A percentile compares a stretch with the other conserved stretches of the same genome.
phyloP scores from a whole-genome alignment of 1,140 invertebrate genomes.

The Pogonomyrmex barbatus region DNA sequence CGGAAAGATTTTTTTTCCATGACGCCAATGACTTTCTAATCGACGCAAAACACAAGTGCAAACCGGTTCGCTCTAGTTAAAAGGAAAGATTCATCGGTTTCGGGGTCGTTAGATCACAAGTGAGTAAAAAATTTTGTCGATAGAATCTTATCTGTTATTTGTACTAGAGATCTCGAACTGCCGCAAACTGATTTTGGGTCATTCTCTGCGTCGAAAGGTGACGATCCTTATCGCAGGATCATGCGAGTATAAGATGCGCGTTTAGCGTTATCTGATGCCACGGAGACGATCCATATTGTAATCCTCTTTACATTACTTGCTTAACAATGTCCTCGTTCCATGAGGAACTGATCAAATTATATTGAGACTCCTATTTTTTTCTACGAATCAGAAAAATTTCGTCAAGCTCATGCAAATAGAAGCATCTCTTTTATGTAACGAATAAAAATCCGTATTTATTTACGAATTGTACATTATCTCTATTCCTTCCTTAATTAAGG shows the following conservation, averaged over 20 bases:
- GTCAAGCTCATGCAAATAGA: neutral
- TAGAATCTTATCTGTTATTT: slow-evolving; percentile 54
- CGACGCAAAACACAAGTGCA: neutral
- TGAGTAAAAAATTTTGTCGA: slow-evolving; percentile 31
- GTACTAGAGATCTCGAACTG: slow-evolving; percentile 16
- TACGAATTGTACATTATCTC: neutral
- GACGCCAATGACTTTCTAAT: slow-evolving; percentile 28
- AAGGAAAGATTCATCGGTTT: slow-evolving; percentile 40
- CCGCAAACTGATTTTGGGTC: slow-evolving; percentile 65
- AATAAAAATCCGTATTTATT: neutral
- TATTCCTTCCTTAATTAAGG: slow-evolving; percentile 4
- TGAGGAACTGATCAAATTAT: neutral
- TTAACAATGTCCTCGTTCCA: neutral
- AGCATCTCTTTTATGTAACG: neutral
- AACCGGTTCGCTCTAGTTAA: slow-evolving; percentile 38
- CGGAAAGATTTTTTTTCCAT: neutral
- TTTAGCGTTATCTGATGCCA: neutral
- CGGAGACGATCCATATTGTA: neutral
- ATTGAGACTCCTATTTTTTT: neutral
- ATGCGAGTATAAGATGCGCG: neutral
- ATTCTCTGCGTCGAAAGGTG: neutral
- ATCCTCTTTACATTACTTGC: neutral
- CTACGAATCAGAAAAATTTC: neutral
- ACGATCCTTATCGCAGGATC: slow-evolving; percentile 12
- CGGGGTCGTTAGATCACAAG: slow-evolving; percentile 47